A percentile compares a stretch with the other conserved stretches of the same genome.
phyloP scores from a whole-genome alignment of 1,140 invertebrate genomes.

The Diachasma alloeum region DNA sequence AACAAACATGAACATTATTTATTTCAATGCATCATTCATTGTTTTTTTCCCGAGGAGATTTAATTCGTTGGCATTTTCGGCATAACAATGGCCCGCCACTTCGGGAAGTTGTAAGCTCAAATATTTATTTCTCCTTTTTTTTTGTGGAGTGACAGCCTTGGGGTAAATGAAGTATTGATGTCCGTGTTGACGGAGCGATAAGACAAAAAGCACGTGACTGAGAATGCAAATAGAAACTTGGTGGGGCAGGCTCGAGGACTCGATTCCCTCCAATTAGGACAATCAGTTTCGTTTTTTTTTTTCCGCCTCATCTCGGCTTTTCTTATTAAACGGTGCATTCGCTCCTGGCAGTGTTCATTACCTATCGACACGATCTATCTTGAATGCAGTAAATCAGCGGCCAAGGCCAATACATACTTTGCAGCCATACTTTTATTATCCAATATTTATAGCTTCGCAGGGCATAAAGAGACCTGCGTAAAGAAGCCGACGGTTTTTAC shows the following conservation, averaged over 20 bases:
- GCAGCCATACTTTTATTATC: constrained; percentile 26
- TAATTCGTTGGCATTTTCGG: no score
- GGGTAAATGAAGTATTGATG: neutral
- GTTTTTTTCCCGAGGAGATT: no score
- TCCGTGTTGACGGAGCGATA: constrained; percentile 5
- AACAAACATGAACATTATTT: no score
- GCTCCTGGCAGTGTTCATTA: neutral
- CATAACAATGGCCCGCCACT: no score
- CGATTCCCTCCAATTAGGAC: neutral
- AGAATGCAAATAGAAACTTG: neutral
- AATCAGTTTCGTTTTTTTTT: neutral
- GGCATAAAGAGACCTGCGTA: constrained; percentile 1
- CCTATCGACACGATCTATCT: constrained; percentile 13
- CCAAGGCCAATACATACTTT: constrained; percentile 19
- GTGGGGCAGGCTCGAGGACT: neutral
- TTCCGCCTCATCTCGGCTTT: neutral
- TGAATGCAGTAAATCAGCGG: constrained; percentile 18
- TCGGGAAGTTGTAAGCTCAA: neutral
- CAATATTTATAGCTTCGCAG: constrained; percentile 28
- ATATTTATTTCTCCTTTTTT: neutral
- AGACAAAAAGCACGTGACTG: constrained; percentile 9
- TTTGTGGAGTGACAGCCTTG: neutral
- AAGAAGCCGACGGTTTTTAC: neutral
- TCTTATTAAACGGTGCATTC: neutral
- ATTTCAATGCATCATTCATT: no score